phyloP scores from a whole-genome alignment of 2,888 invertebrate genomes.

The Agrilus cyanescens region DNA sequence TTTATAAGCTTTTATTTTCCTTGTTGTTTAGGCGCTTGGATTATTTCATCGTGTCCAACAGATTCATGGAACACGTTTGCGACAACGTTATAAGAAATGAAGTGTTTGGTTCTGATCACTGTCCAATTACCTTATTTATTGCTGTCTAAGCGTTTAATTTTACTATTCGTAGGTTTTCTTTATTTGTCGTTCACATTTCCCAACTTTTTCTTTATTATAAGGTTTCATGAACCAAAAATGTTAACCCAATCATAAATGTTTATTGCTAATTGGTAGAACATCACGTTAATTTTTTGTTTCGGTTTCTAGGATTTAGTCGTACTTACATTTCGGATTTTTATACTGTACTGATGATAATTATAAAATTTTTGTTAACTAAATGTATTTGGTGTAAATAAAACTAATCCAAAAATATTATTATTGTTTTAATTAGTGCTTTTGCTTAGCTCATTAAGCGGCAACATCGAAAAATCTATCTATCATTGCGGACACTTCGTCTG shows the following conservation, averaged over 20 bases:
- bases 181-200: too few species aligned
- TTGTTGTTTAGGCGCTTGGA: constrained; percentile 73
- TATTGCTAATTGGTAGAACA: too few species aligned
- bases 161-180: background rate
- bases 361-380: too few species aligned
- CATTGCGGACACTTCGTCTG: constrained; percentile 69
- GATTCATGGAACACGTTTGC: constrained; percentile 63
- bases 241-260: too few species aligned
- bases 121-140: constrained; percentile 74
- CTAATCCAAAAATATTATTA: background rate
- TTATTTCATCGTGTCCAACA: constrained; percentile 83
- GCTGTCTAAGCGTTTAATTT: constrained; percentile 34
- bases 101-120: constrained; percentile 92
- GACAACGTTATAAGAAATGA: constrained; percentile 72
- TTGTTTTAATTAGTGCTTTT: too few species aligned
- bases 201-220: too few species aligned
- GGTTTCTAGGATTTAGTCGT: background rate
- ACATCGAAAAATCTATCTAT: constrained; percentile 90
- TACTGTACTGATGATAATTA: too few species aligned
- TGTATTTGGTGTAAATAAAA: background rate
- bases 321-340: background rate
- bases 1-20: constrained; percentile 2
- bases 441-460: constrained; percentile 47
- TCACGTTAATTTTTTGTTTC: too few species aligned
- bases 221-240: too few species aligned